Evolutionary conservation across 2,888 invertebrate genomes (phyloP).

Genomic region (Podabrus alpinus): DNA sequence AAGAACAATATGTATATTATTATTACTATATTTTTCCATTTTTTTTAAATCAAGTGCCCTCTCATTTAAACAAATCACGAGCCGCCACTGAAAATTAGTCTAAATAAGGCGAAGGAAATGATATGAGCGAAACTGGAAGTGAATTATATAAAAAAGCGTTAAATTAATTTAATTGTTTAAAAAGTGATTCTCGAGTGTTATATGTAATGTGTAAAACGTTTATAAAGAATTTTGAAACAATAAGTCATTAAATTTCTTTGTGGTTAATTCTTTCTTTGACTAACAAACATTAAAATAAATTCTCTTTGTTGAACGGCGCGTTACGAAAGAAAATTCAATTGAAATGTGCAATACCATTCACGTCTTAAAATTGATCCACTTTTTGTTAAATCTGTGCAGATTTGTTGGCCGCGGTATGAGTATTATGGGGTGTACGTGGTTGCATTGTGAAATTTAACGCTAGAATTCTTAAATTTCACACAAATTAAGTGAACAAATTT

Average conservation of each 20-base stretch:
- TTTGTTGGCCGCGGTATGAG: neutral
- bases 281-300: neutral
- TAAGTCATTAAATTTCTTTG: constrained; percentile 1
- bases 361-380: constrained; percentile 24
- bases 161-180: constrained; percentile 2
- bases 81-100: too few relatives aligned
- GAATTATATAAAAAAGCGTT: neutral
- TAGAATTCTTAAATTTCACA: neutral
- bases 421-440: neutral
- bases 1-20: too few relatives aligned
- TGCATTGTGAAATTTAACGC: neutral
- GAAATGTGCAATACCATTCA: constrained; percentile 22
- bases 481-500: neutral
- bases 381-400: constrained; percentile 24
- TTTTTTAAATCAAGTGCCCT: too few relatives aligned
- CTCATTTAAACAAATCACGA: too few relatives aligned
- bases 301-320: neutral
- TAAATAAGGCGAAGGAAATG: too few relatives aligned
- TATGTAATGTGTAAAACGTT: neutral
- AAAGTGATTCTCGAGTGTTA: neutral
- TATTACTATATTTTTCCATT: too few relatives aligned
- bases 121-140: neutral
- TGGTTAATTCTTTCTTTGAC: neutral
- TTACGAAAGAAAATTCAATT: constrained; percentile 7
- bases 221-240: constrained; percentile 1